These are phyloP conservation scores for Mythimna albipuncta DNA, from an alignment of 2,888 invertebrate species.

Conservation along the genomic window DNA sequence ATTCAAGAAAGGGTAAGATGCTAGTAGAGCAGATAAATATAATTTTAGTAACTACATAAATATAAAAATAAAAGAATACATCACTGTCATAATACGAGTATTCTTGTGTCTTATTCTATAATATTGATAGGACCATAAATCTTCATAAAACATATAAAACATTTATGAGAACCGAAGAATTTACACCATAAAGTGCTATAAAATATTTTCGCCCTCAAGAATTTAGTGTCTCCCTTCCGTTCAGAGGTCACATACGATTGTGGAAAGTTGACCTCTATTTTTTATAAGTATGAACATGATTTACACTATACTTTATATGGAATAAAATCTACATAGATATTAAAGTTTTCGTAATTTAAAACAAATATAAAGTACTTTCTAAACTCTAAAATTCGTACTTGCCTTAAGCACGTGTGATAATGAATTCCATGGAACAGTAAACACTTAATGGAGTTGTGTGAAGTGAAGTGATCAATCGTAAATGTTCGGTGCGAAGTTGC, in stretches of 20 bases:
- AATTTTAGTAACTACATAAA: not conserved
- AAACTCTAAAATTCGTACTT: conserved; percentile 64
- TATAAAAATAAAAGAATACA: not conserved
- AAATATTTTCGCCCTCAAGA: conserved; percentile 34
- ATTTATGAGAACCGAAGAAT: conserved; percentile 21
- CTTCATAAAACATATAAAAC: conserved; percentile 5
- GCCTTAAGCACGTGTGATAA: conserved; percentile 61
- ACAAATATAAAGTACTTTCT: conserved; percentile 17
- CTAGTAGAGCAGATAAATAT: not conserved
- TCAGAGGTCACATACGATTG: conserved; percentile 43
- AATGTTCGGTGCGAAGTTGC: conserved; percentile 67
- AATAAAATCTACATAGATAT: not conserved
- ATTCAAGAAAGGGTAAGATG: too few relatives aligned
- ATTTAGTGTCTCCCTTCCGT: conserved; percentile 54
- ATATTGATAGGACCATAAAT: not conserved
- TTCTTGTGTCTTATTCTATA: not conserved
- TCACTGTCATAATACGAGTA: not conserved
- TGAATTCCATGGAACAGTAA: conserved; percentile 61
- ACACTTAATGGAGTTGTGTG: conserved; percentile 69
- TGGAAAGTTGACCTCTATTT: conserved; percentile 66
- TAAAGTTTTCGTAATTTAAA: not conserved
- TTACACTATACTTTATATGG: not conserved
- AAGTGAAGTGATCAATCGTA: conserved; percentile 64
- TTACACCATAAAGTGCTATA: conserved; percentile 18
- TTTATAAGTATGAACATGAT: conserved; percentile 42